These are phyloP conservation scores for Nyctibius bracteatus DNA, from an alignment of 2,113 vertebrate genomes.

Conservation along the genomic window DNA sequence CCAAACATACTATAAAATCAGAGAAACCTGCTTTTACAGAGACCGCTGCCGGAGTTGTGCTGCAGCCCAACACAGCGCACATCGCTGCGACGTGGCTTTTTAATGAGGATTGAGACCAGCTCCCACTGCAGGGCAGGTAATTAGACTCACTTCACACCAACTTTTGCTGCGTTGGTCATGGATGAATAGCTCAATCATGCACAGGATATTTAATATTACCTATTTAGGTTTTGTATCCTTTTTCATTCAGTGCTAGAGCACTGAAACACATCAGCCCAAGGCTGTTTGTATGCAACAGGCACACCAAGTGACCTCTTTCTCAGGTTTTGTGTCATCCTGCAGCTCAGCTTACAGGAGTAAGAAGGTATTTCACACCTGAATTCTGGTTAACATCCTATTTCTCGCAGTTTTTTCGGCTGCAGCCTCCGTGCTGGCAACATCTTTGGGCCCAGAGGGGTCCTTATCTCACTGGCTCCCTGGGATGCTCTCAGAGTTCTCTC, in stretches of 20 bases:
- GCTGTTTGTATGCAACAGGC: not conserved
- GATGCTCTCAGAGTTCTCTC: not conserved
- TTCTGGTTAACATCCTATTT: not conserved
- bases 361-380: not conserved
- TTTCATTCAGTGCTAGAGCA: not conserved
- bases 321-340: not conserved
- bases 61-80: not conserved
- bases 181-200: accelerated
- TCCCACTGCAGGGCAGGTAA: not conserved
- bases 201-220: not conserved
- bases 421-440: not conserved
- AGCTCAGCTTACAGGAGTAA: not conserved
- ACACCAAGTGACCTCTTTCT: accelerated
- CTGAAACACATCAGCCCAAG: accelerated
- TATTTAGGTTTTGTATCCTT: not conserved
- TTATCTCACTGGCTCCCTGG: not conserved
- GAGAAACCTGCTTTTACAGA: not conserved
- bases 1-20: accelerated
- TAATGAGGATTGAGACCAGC: not conserved
- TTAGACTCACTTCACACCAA: accelerated
- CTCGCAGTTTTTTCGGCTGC: not conserved
- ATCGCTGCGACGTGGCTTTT: accelerated
- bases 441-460: not conserved
- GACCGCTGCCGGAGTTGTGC: not conserved
- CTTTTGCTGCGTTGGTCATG: not conserved